Evolutionary conservation across 2,113 vertebrate genomes (phyloP), one percentile per base, ranked within the genome.

Genomic region (Corydoras sp.): DNA sequence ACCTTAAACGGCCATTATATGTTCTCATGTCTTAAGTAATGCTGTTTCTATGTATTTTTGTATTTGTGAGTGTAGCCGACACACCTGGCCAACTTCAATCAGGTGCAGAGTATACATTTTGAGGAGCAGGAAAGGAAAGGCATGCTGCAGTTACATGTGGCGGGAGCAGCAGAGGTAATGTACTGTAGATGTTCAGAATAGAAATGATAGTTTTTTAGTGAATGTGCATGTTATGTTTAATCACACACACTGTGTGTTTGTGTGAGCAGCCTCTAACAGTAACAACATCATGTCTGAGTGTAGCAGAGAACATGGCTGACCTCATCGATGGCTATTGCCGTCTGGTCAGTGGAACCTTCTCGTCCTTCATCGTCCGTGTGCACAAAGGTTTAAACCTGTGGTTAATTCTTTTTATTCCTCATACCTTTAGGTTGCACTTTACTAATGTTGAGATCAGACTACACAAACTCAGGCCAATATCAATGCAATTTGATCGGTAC

Each of bases 221-320:
- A 24, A 24, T 24, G 18, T 24, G 18, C 18, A 24, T 24, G 18
- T 24, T 24, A 24, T 24, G 18, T 24, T 24, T 43, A 43, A 43
- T 43, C 7, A 43, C 1, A 8, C 35, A 43, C 35, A 43, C 2
- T 72, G n/a, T 49, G 15, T 62, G 18, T 10, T 2, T 62, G 8
- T 60, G 49, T 35, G 18, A 12, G 43, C 74, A 99, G 97, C 97
- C 96, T 83, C 93, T 99, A 84, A 99, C 92, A 77, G 95, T 99
- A 88, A 99, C 95, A 14, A 96, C 95, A 1, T 90, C 94, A 0
- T 92, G 88, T 71, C 90, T 99, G 84, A 98, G 92, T 83, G 95
- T 95, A 11, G 96, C 95, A 14, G 97, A 99, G 91, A 99, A 99
- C 72, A 98, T 99, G 97, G 97, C 97, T 0, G 96, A 99, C 88